Percentiles rank a stretch among this genome's conserved stretches.
These are phyloP conservation scores for Tauraco erythrolophus DNA, from an alignment of 2,113 vertebrate species.

Conservation along the genomic window DNA sequence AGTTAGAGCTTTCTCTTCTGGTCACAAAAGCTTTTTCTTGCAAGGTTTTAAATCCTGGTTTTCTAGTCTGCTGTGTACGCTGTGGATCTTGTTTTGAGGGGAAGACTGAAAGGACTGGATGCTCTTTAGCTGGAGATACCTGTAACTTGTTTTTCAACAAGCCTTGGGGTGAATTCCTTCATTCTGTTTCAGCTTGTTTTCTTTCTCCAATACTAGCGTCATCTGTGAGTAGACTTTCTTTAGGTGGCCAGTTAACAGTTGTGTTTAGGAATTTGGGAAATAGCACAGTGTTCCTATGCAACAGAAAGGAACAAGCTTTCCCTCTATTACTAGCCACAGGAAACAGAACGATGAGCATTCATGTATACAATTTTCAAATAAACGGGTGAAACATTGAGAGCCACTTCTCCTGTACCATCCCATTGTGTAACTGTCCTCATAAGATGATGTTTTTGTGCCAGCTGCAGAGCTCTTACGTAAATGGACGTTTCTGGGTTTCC, in stretches of 20 bases:
- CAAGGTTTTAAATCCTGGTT: background rate
- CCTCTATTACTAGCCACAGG: background rate
- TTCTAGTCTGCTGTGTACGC: background rate
- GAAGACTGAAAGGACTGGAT: background rate
- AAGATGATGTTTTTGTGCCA: background rate
- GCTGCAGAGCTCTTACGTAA: background rate
- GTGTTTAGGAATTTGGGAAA: background rate
- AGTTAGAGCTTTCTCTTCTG: fast-evolving
- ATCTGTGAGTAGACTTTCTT: background rate
- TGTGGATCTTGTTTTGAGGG: background rate
- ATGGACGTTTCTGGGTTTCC: background rate
- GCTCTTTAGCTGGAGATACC: background rate
- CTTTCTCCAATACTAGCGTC: background rate
- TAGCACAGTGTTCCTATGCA: background rate
- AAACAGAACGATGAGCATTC: background rate
- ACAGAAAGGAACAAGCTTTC: fast-evolving
- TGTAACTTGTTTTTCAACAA: background rate
- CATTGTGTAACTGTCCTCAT: fast-evolving
- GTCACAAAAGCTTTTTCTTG: background rate
- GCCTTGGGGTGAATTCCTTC: background rate
- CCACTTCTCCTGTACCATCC: fast-evolving
- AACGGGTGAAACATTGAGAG: background rate
- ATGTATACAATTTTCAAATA: fast-evolving
- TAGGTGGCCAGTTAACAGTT: background rate
- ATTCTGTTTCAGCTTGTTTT: background rate